Conservation (phyloP, 2,888 invertebrate genomes). For the Archaeoteleia sp. region DNA sequence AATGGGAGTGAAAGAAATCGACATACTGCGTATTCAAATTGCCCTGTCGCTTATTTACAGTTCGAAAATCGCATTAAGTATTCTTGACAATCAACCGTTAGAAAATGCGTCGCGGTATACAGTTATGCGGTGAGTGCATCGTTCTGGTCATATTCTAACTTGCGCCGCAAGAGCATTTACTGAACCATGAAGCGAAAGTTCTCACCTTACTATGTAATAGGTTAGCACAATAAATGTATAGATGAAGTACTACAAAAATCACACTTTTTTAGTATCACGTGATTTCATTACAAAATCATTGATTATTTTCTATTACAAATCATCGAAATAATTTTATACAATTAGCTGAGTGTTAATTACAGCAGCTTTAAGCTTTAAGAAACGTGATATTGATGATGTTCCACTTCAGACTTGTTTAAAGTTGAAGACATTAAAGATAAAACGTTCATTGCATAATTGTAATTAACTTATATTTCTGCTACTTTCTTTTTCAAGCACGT, state of each 20-base stretch:
- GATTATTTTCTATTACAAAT: slow-evolving; percentile 13
- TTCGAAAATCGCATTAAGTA: slow-evolving; percentile 38
- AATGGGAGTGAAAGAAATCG: slow-evolving; percentile 10
- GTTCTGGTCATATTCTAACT: slow-evolving; percentile 48
- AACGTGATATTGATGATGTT: too few relatives aligned
- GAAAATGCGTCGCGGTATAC: slow-evolving; percentile 53
- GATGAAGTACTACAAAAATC: slow-evolving; percentile 11
- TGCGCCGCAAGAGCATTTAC: slow-evolving; percentile 40
- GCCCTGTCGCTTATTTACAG: slow-evolving; percentile 32
- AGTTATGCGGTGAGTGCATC: slow-evolving; percentile 52
- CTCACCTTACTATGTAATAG: slow-evolving; percentile 48
- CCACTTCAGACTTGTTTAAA: too few relatives aligned
- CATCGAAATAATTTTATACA: too few relatives aligned
- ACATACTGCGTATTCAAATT: slow-evolving; percentile 33
- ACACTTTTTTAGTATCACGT: slow-evolving; percentile 13
- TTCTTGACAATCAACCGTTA: slow-evolving; percentile 52
- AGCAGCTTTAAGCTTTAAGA: slow-evolving; percentile 4
- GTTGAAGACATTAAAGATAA: too few relatives aligned
- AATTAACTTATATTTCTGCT: too few relatives aligned
- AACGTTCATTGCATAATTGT: too few relatives aligned
- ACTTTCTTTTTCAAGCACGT: too few relatives aligned
- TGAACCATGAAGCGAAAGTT: slow-evolving; percentile 55
- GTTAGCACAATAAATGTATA: slow-evolving; percentile 38
- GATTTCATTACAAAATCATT: slow-evolving; percentile 2
- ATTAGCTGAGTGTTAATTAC: neutral